These are phyloP conservation scores for Hedychridium roseum DNA, from an alignment of 2,888 invertebrate species.

Conservation along the genomic window DNA sequence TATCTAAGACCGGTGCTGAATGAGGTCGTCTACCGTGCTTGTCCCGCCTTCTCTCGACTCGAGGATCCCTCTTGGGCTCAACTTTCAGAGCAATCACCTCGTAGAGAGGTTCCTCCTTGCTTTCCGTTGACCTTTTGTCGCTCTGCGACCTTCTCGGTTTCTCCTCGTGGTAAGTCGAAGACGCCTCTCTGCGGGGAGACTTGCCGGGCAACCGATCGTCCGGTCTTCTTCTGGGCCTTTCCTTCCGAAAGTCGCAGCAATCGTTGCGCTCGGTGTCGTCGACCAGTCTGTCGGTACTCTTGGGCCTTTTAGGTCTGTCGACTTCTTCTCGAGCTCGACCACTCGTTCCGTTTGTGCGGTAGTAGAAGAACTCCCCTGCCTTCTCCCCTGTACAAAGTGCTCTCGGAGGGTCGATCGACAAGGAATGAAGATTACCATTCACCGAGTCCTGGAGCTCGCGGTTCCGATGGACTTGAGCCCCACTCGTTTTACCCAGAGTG, in stretches of 20 bases:
- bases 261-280: conserved; percentile 45
- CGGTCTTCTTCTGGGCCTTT: conserved; percentile 25
- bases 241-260: conserved; percentile 34
- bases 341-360: conserved; percentile 48
- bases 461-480: conserved; percentile 26
- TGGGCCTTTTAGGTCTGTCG: conserved; percentile 48
- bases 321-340: conserved; percentile 33
- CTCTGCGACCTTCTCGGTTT: conserved; percentile 24
- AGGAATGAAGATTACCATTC: conserved; percentile 43
- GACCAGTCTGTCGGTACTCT: conserved; percentile 54
- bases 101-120: conserved; percentile 43
- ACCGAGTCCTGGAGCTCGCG: conserved; percentile 31
- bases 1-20: conserved; percentile 54
- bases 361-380: conserved; percentile 43
- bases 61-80: conserved; percentile 34
- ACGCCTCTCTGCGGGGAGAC: conserved; percentile 29
- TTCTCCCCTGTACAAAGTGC: conserved; percentile 37
- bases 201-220: conserved; percentile 19
- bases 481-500: conserved; percentile 46
- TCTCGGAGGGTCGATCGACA: too few relatives aligned
- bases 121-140: conserved; percentile 31
- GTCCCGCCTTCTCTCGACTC: conserved; percentile 35
- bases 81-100: conserved; percentile 44
- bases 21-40: conserved; percentile 47
- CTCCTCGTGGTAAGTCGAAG: conserved; percentile 23